A percentile compares a stretch with the other conserved stretches of the same genome.
These are phyloP conservation scores for Drosophila nigricruria DNA, from an alignment of 2,888 invertebrate species.

Conservation along the genomic window DNA sequence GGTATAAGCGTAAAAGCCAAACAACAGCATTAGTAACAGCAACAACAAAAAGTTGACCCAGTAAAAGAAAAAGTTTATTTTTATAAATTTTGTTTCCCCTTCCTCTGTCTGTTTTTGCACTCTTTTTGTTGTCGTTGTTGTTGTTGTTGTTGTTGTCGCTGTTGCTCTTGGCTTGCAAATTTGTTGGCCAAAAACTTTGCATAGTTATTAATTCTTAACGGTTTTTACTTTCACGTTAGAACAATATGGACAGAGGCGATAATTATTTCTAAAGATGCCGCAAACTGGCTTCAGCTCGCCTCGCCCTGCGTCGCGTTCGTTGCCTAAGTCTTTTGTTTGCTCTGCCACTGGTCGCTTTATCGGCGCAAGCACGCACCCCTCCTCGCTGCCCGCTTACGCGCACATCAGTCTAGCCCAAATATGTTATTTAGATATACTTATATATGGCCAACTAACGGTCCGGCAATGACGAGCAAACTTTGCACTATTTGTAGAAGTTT, in stretches of 20 bases:
- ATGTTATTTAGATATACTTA: slow-evolving; percentile 61
- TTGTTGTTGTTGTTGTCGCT: neutral
- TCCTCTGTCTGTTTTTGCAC: slow-evolving; percentile 30
- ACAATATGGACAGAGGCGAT: slow-evolving; percentile 80
- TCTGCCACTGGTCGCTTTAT: slow-evolving; percentile 52
- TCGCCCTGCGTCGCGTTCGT: slow-evolving; percentile 40
- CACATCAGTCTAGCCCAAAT: slow-evolving; percentile 52
- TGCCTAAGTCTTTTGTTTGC: slow-evolving; percentile 68
- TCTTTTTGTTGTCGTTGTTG: slow-evolving; percentile 15
- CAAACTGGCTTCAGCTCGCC: slow-evolving; percentile 29
- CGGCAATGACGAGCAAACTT: slow-evolving; percentile 58
- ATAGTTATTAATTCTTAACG: slow-evolving; percentile 80
- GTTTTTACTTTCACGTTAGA: slow-evolving; percentile 81
- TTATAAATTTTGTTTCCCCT: slow-evolving; percentile 45
- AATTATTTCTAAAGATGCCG: slow-evolving; percentile 72
- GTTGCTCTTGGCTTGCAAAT: slow-evolving; percentile 35
- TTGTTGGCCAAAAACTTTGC: slow-evolving; percentile 56
- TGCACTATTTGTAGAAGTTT: slow-evolving; percentile 53
- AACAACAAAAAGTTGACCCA: slow-evolving; percentile 64
- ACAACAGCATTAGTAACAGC: slow-evolving; percentile 48
- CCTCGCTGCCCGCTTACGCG: neutral
- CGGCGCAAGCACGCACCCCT: neutral
- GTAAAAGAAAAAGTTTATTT: slow-evolving; percentile 80
- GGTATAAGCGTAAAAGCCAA: slow-evolving; percentile 27
- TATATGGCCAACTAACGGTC: slow-evolving; percentile 69